Conservation (phyloP, 2,888 invertebrate species). For the Anorthoa munda region DNA sequence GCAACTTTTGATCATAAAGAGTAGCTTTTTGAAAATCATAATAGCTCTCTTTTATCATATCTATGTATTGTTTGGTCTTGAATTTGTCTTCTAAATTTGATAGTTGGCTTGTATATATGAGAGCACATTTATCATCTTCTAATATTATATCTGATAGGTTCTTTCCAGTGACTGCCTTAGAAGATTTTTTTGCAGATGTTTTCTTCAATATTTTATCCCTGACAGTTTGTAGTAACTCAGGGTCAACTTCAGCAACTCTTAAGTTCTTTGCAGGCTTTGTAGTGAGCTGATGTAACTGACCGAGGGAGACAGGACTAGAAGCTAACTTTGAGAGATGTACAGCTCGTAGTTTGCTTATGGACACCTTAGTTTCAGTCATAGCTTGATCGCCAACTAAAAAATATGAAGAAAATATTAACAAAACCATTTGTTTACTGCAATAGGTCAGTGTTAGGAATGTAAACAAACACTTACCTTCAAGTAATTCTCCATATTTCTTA, state of each 20-base stretch:
- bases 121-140: slow-evolving; percentile 87
- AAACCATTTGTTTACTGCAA: not conserved
- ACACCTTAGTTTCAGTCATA: slow-evolving; percentile 92
- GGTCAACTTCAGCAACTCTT: slow-evolving; percentile 81
- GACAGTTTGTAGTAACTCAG: slow-evolving; percentile 84
- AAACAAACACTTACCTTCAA: slow-evolving; percentile 91
- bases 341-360: slow-evolving; percentile 92
- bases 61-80: slow-evolving; percentile 81
- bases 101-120: slow-evolving; percentile 83
- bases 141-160: slow-evolving; percentile 68
- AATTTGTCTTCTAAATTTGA: slow-evolving; percentile 79
- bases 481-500: slow-evolving; percentile 92
- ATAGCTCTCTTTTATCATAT: slow-evolving; percentile 87
- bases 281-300: slow-evolving; percentile 91
- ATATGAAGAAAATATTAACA: not conserved
- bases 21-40: slow-evolving; percentile 88
- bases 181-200: slow-evolving; percentile 57
- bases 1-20: slow-evolving; percentile 86
- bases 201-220: slow-evolving; percentile 86
- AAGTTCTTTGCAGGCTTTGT: slow-evolving; percentile 74
- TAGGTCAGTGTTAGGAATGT: slow-evolving; percentile 22
- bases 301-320: slow-evolving; percentile 89
- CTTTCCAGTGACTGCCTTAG: slow-evolving; percentile 52
- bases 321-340: slow-evolving; percentile 93
- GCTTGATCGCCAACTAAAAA: slow-evolving; percentile 92